Conservation (phyloP, 2,113 vertebrate species). For the Narcine bancroftii region DNA sequence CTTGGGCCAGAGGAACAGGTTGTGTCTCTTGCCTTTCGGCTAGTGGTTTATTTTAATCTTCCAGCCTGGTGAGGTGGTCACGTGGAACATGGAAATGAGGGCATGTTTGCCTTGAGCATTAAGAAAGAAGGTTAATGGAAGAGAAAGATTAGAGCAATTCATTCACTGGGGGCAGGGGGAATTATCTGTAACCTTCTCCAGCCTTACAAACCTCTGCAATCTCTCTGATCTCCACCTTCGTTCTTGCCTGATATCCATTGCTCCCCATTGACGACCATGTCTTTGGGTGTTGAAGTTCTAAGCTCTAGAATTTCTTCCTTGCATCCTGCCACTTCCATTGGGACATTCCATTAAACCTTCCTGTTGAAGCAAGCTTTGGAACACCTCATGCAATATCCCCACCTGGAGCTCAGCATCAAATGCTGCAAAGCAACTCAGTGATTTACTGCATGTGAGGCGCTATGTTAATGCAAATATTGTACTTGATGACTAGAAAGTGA, state of each 20-base stretch:
- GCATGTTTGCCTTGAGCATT: not conserved
- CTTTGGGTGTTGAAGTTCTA: too few species aligned
- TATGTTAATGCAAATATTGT: not conserved
- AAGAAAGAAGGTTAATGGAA: not conserved
- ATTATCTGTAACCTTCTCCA: not conserved
- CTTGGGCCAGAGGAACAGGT: too few species aligned
- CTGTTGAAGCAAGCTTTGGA: not conserved
- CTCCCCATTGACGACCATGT: too few species aligned
- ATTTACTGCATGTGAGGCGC: not conserved
- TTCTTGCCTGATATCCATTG: too few species aligned
- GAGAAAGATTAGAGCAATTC: not conserved
- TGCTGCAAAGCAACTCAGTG: not conserved
- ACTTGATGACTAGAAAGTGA: not conserved
- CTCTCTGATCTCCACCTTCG: not conserved
- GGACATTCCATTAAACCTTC: not conserved
- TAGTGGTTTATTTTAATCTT: not conserved
- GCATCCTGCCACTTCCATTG: too few species aligned
- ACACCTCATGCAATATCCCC: not conserved
- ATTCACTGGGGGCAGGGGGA: not conserved
- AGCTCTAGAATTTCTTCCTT: not conserved
- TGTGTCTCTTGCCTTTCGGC: too few species aligned
- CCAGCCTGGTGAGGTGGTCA: not conserved
- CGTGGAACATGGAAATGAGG: not conserved
- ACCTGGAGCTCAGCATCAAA: too few species aligned
- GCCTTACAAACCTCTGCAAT: not conserved